phyloP scores from a whole-genome alignment of 2,113 vertebrate genomes.

The Synchiropus splendidus region DNA sequence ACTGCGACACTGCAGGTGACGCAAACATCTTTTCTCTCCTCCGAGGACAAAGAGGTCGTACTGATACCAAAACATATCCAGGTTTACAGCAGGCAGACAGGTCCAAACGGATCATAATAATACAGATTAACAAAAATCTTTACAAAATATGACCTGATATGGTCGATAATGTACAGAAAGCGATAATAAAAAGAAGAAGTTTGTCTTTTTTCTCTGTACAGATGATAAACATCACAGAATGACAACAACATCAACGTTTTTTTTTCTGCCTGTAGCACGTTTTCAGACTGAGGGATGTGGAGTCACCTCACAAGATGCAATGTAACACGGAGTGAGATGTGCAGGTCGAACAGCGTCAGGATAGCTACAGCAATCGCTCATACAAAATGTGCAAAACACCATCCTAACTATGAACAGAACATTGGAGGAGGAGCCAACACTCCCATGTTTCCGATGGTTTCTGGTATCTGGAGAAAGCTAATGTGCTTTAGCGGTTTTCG shows the following conservation, averaged over 20 bases:
- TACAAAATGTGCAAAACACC: slow-evolving; percentile 99
- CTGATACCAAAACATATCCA: slow-evolving; percentile 70
- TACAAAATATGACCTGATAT: slow-evolving; percentile 67
- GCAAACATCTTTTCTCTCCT: too few relatives aligned
- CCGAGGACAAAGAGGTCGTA: slow-evolving; percentile 18
- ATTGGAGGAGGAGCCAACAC: slow-evolving; percentile 33
- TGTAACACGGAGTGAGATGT: slow-evolving; percentile 81
- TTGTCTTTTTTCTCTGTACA: slow-evolving; percentile 72
- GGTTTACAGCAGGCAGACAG: slow-evolving; percentile 70
- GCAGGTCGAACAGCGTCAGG: slow-evolving; percentile 77
- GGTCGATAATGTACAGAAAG: slow-evolving; percentile 69
- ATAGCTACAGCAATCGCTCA: slow-evolving; percentile 89
- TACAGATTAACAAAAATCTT: slow-evolving; percentile 71
- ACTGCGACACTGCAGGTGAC: too few relatives aligned
- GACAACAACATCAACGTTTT: slow-evolving; percentile 76
- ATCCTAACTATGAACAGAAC: slow-evolving; percentile 73
- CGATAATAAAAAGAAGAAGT: slow-evolving; percentile 51
- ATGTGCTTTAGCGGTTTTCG: slow-evolving; percentile 45
- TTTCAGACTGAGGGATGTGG: slow-evolving; percentile 33
- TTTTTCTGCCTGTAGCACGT: slow-evolving; percentile 36
- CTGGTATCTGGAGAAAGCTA: slow-evolving; percentile 26
- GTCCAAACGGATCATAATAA: slow-evolving; percentile 59
- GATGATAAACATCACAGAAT: slow-evolving; percentile 97
- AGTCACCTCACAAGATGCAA: slow-evolving; percentile 58
- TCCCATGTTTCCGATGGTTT: slow-evolving; percentile 44